phyloP scores from a whole-genome alignment of 2,797 vertebrate species.

The Cyclopterus lumpus region DNA sequence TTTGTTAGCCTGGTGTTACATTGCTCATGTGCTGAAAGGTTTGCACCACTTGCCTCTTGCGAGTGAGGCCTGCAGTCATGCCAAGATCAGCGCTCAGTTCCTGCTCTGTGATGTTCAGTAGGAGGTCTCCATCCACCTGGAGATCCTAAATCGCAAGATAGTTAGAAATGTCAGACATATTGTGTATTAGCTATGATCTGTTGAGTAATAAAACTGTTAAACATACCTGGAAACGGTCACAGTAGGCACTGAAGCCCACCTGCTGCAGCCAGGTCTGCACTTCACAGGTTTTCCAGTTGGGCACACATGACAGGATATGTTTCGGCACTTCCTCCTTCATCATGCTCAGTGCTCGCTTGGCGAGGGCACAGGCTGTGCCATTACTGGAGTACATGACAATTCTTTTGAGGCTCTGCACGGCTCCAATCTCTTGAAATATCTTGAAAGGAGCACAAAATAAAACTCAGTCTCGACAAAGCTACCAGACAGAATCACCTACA shows the following conservation, averaged over 20 bases:
- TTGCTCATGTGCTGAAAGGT: background rate
- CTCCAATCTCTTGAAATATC: slow-evolving; percentile 97
- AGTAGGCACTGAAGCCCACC: slow-evolving; percentile 90
- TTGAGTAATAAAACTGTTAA: background rate
- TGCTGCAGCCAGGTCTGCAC: slow-evolving; percentile 98
- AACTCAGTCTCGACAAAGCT: slow-evolving; percentile 15
- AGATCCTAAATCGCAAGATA: slow-evolving; percentile 83
- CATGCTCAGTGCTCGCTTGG: slow-evolving; percentile 89
- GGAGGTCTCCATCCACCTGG: slow-evolving; percentile 95
- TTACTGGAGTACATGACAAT: slow-evolving; percentile 95
- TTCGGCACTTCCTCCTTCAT: slow-evolving; percentile 93
- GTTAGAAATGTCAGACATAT: background rate
- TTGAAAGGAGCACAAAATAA: slow-evolving; percentile 56
- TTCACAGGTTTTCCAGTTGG: slow-evolving; percentile 95
- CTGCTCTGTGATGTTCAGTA: slow-evolving; percentile 90
- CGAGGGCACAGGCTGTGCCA: slow-evolving; percentile 89
- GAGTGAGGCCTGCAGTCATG: slow-evolving; percentile 89
- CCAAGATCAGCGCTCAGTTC: slow-evolving; percentile 89
- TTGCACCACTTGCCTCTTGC: slow-evolving; percentile 86
- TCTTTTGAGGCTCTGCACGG: slow-evolving; percentile 94
- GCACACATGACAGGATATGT: slow-evolving; percentile 90
- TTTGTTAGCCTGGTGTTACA: background rate
- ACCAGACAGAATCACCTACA: background rate
- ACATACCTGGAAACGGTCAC: slow-evolving; percentile 90
- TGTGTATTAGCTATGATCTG: background rate